A percentile compares a stretch with the other conserved stretches of the same genome.
phyloP scores from a whole-genome alignment of 2,888 invertebrate species.

The Leptothorax acervorum region DNA sequence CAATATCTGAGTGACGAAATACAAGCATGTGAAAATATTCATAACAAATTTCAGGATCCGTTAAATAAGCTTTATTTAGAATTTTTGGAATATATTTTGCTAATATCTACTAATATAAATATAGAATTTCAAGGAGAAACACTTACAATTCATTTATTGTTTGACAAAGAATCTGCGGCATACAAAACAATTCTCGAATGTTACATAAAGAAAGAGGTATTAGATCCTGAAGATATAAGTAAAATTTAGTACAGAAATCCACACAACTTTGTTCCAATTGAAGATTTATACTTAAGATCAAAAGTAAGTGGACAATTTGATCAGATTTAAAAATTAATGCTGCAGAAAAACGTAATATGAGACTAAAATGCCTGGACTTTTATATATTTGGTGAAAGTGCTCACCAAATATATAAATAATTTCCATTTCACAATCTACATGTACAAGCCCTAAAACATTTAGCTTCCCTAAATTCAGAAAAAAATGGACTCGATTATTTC shows the following conservation, averaged over 20 bases:
- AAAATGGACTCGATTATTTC: constrained; percentile 21
- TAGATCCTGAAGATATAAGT: constrained; percentile 20
- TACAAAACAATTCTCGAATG: constrained; percentile 58
- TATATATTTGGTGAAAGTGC: constrained; percentile 51
- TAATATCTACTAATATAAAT: constrained; percentile 62
- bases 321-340: constrained; percentile 20
- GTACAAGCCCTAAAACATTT: constrained; percentile 29
- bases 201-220: constrained; percentile 52
- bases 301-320: constrained; percentile 20
- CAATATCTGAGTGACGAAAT: constrained; percentile 32
- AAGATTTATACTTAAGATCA: constrained; percentile 27
- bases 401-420: constrained; percentile 48
- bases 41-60: constrained; percentile 37
- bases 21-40: constrained; percentile 24
- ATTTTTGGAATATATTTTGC: constrained; percentile 64
- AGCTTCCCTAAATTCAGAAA: background rate
- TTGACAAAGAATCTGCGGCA: constrained; percentile 46
- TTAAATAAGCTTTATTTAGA: constrained; percentile 59
- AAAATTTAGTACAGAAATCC: constrained; percentile 34
- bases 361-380: constrained; percentile 48
- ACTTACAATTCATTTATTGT: constrained; percentile 61
- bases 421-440: constrained; percentile 42
- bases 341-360: constrained; percentile 36
- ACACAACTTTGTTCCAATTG: background rate
- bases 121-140: constrained; percentile 64